Evolutionary conservation across 2,113 vertebrate species (phyloP), one percentile per base, ranked within the genome.

Genomic region (Protomyctophum bolini): DNA sequence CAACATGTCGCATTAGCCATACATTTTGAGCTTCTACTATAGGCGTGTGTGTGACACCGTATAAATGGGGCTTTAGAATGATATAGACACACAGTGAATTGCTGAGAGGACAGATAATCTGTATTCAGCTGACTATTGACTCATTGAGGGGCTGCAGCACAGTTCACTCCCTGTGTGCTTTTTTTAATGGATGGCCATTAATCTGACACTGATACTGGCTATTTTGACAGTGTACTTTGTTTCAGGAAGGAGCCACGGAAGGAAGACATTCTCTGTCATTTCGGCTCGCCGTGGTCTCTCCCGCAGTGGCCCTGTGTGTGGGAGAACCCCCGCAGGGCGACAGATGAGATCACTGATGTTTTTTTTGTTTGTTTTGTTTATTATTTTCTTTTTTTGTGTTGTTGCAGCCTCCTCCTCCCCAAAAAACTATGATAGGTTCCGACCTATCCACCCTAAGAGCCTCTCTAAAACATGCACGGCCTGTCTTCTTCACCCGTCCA

Each of bases 291-390:
- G 10, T 75, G 68, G 33, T 41, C 33, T 41, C 54, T 57, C 77
- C 70, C 48, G 9, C 58, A 60, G 80, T 33, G 52, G 48, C 50
- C 33, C n/a, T 63, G 64, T 54, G 66, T 10, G 73, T 56, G 51
- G 62, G 49, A 63, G 66, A 68, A 66, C 15, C 77, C 84, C 76
- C 77, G 81, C 80, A 58, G 85, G 59, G 84, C 73, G 63, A 63
- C 76, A 84, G 86, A 87, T 88, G 83, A 88, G 79, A 75, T 70
- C 68, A 62, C 80, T 85, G 78, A 86, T 87, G 66, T 9, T 3
- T 41, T 41, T 41, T 41, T 41, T 41, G 3, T 41, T 33, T 41
- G 66, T 9, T 3, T 41, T 41, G 3, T 41, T 41, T 41, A 4
- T 41, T 41, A 4, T 41, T 41, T 41, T 41, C 5, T 41, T 41